Evolutionary conservation across 2,797 vertebrate genomes (phyloP), one percentile per base, ranked within the genome.

Genomic region (Fringilla coelebs): DNA sequence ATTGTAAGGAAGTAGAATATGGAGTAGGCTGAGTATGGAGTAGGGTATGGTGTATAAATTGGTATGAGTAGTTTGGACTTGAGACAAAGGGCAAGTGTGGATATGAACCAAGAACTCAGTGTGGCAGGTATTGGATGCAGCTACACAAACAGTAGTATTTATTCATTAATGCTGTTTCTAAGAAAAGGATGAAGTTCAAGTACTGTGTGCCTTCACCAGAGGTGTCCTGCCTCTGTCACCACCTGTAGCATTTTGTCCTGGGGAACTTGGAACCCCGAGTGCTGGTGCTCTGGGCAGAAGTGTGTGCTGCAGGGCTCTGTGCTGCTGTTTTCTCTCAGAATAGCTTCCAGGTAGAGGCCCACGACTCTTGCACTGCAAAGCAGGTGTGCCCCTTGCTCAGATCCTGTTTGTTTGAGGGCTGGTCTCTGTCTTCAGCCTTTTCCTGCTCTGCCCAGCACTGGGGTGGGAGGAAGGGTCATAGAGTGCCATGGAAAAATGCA

Each of bases 241-340:
- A 14, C 17, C 48, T 61, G 9, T 9, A 5, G 24, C 41, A 7
- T 45, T n/a, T 15, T 24, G 7, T 38, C 32, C 51, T 48, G 40
- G 73, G 48, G 68, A 10, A 7, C 0, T 1, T 2, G 48, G 48
- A 75, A 3, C 11, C 34, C 51, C 0, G 1, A 2, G 31, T 46
- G 20, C 46, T 29, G 36, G 18, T 34, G 57, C 38, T 81, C 29
- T 71, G 32, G 13, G 43, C 29, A n/a, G 34, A 36, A 15, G 6
- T 21, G 29, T 36, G 36, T 48, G 46, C 24, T 1, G 7, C 46
- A 36, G 41, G 41, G 31, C 32, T 55, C 36, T 46, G 16, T 49
- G 58, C 38, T 36, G 31, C 49, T 70, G n/a, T 48, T 28, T 45
- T 46, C 14, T 52, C 66, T 57, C 57, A 9, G 55, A 70, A 34